phyloP scores from a whole-genome alignment of 2,888 invertebrate species.

The Eulithis testata region DNA sequence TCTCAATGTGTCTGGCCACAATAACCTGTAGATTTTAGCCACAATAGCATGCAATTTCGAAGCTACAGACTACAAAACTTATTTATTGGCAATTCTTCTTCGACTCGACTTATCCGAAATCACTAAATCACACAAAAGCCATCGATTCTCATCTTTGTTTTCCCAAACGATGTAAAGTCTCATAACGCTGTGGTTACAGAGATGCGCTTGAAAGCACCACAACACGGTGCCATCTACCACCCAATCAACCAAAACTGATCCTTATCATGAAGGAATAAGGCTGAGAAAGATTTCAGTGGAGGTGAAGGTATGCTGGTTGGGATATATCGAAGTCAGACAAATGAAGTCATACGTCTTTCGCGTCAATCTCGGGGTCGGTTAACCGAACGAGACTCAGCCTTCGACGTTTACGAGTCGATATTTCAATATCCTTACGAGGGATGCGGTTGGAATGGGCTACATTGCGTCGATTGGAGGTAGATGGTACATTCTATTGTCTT shows the following conservation, averaged over 20 bases:
- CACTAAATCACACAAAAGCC: constrained; percentile 70
- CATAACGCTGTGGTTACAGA: constrained; percentile 76
- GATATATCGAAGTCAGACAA: constrained; percentile 79
- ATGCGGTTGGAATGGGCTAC: constrained; percentile 34
- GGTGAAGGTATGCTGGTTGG: constrained; percentile 51
- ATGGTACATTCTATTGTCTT: constrained; percentile 17
- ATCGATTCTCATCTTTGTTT: constrained; percentile 78
- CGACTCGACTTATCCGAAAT: constrained; percentile 31
- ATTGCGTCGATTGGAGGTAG: constrained; percentile 26
- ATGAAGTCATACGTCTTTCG: constrained; percentile 80
- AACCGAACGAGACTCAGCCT: constrained; percentile 68
- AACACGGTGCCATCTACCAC: constrained; percentile 31
- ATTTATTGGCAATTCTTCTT: constrained; percentile 34
- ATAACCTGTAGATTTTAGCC: constrained; percentile 19
- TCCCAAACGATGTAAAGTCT: constrained; percentile 70
- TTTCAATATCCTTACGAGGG: constrained; percentile 83
- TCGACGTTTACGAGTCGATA: constrained; percentile 79
- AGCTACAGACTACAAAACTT: constrained; percentile 29
- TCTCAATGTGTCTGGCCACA: constrained; percentile 6
- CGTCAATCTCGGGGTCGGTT: constrained; percentile 74
- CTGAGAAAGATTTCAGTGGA: neutral
- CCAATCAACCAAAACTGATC: constrained; percentile 39
- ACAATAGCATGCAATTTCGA: constrained; percentile 27
- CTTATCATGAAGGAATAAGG: constrained; percentile 36
- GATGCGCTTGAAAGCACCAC: constrained; percentile 60